phyloP scores from a whole-genome alignment of 2,888 invertebrate species.

The Balanococcus diminutus region DNA sequence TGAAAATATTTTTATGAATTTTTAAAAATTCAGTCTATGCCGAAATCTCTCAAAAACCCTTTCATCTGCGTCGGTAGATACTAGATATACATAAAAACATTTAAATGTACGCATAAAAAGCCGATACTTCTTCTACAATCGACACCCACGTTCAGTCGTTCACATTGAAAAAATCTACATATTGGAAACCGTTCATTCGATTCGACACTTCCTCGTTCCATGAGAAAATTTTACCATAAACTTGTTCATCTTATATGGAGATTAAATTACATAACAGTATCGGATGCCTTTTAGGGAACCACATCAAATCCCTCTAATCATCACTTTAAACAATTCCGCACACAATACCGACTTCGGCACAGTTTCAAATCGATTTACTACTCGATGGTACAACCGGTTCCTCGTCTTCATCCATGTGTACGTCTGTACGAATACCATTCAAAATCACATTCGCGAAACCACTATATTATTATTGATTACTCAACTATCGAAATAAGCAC shows the following conservation, averaged over 20 bases:
- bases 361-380: conserved; percentile 13
- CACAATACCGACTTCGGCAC: background rate
- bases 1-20: too few species aligned
- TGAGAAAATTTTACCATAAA: conserved; percentile 6
- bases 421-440: background rate
- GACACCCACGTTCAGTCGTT: background rate
- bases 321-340: background rate
- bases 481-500: background rate
- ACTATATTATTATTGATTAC: background rate
- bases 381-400: background rate
- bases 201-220: background rate
- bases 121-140: background rate
- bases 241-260: background rate
- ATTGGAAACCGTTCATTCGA: background rate
- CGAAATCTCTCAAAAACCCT: too few species aligned
- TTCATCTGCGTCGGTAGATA: too few species aligned
- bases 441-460: background rate
- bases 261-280: conserved; percentile 17
- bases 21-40: too few species aligned
- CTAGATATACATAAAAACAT: background rate
- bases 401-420: too few species aligned
- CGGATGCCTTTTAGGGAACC: conserved; percentile 12
- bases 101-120: background rate
- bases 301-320: background rate
- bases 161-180: background rate